Evolutionary conservation across 1,140 invertebrate genomes (phyloP).

Genomic region (Choristoneura fumiferana): DNA sequence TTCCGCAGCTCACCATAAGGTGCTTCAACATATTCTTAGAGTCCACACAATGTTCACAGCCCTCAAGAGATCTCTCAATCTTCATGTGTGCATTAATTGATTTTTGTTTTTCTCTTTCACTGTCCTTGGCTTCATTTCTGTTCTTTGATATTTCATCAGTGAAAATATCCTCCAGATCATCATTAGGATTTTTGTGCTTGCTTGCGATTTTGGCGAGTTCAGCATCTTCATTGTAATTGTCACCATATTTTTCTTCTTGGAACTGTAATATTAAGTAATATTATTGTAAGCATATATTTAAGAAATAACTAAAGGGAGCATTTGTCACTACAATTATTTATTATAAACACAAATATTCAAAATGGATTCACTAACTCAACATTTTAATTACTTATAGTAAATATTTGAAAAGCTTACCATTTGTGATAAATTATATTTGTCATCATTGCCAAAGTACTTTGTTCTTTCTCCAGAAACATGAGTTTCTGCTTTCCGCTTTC

Average conservation of each 20-base stretch:
- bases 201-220: conserved; percentile 88
- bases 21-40: conserved; percentile 90
- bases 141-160: conserved; percentile 84
- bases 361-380: too few species aligned
- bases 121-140: conserved; percentile 81
- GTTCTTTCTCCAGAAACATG: conserved; percentile 86
- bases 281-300: too few species aligned
- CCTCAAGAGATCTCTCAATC: conserved; percentile 85
- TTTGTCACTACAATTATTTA: too few species aligned
- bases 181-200: conserved; percentile 83
- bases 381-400: too few species aligned
- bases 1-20: conserved; percentile 90
- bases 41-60: conserved; percentile 91
- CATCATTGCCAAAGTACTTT: conserved; percentile 94
- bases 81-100: conserved; percentile 88
- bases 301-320: too few species aligned
- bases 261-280: conserved; percentile 81
- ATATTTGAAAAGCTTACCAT: too few species aligned
- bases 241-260: conserved; percentile 91
- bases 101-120: conserved; percentile 81
- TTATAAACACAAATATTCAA: too few species aligned
- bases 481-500: conserved; percentile 84
- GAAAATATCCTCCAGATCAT: conserved; percentile 93
- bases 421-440: conserved; percentile 90
- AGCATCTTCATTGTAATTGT: conserved; percentile 89